Conservation (phyloP, 2,113 vertebrate genomes). For the Alosa alosa region DNA sequence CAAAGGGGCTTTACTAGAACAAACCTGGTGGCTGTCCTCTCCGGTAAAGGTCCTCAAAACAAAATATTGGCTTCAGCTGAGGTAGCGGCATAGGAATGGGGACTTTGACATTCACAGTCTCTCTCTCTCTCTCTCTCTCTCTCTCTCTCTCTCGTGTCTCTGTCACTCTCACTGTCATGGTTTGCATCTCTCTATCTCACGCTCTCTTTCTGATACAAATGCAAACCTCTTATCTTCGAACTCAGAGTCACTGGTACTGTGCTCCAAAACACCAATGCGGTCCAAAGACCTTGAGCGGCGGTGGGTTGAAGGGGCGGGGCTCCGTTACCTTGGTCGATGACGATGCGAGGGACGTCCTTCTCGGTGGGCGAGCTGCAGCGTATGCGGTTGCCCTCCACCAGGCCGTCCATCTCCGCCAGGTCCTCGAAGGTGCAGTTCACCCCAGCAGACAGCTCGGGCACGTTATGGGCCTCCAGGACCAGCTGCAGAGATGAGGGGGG, state of each 20-base stretch:
- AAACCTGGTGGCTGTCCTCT: neutral
- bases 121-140: neutral
- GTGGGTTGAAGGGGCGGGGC: neutral
- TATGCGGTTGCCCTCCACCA: conserved; percentile 92
- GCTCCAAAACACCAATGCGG: too few species aligned
- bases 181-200: neutral
- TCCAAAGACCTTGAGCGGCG: neutral
- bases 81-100: neutral
- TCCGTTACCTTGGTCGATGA: conserved; percentile 85
- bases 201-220: neutral
- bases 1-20: neutral
- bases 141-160: neutral
- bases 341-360: conserved; percentile 91
- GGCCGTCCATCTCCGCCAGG: conserved; percentile 92
- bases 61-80: neutral
- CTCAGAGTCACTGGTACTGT: too few species aligned
- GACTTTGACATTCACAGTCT: neutral
- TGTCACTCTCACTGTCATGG: neutral
- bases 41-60: neutral
- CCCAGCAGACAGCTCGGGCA: conserved; percentile 92
- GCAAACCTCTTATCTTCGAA: neutral
- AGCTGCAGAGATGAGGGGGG: conserved; percentile 70
- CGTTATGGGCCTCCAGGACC: conserved; percentile 93
- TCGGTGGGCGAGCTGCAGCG: conserved; percentile 90
- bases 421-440: conserved; percentile 97